Percentiles rank a stretch among this genome's conserved stretches.
These are phyloP conservation scores for Spheniscus mendiculus DNA, from an alignment of 2,113 vertebrate genomes.

Conservation along the genomic window DNA sequence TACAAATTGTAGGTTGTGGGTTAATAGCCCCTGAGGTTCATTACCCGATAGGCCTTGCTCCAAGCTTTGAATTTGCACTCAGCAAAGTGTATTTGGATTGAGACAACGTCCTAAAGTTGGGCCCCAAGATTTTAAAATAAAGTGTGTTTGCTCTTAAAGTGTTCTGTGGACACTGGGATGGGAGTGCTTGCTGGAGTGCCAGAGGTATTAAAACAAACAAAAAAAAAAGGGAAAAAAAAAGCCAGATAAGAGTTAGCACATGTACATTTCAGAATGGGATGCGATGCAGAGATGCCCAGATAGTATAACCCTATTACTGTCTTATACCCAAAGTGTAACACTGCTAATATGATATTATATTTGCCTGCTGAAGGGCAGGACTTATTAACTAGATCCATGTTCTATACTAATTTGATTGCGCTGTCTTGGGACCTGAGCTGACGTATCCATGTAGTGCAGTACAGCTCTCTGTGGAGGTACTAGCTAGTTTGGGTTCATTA, in stretches of 20 bases:
- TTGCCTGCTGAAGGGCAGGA: neutral
- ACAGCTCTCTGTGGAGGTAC: neutral
- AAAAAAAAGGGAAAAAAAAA: neutral
- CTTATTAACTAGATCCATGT: neutral
- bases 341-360: neutral
- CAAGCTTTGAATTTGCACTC: constrained; percentile 64
- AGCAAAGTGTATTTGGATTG: constrained; percentile 56
- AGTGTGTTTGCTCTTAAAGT: constrained; percentile 26
- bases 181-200: neutral
- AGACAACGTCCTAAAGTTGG: constrained; percentile 37
- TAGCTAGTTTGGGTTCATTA: neutral
- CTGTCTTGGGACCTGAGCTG: neutral
- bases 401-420: neutral
- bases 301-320: neutral
- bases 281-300: neutral
- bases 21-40: constrained; percentile 71
- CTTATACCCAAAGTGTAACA: neutral
- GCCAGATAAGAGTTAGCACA: neutral
- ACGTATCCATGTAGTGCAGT: neutral
- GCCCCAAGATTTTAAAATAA: constrained; percentile 29
- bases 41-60: constrained; percentile 52
- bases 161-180: neutral
- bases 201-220: neutral
- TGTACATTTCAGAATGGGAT: neutral
- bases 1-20: constrained; percentile 75